Percentiles rank a stretch among this genome's conserved stretches.
phyloP scores from a whole-genome alignment of 2,888 invertebrate species.

The Cephonodes hylas region DNA sequence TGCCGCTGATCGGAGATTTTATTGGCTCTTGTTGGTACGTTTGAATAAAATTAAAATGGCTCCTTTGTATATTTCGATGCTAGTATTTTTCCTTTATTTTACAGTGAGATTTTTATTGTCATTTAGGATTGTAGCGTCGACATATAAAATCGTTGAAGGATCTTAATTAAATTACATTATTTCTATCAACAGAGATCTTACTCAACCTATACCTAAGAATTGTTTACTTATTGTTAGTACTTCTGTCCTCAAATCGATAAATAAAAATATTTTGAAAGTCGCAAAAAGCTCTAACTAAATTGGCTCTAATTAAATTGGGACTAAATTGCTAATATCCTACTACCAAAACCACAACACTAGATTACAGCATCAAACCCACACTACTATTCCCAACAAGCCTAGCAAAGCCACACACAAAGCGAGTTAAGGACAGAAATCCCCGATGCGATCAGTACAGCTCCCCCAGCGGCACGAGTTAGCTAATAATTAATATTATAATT shows the following conservation, averaged over 20 bases:
- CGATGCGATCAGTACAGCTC: conserved; percentile 41
- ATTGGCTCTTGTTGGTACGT: conserved; percentile 16
- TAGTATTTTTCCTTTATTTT: neutral
- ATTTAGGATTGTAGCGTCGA: neutral
- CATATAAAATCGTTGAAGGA: neutral
- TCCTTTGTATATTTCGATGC: neutral
- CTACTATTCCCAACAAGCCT: neutral
- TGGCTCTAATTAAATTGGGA: no score
- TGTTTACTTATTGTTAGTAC: no score
- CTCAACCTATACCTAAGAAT: no score
- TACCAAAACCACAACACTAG: no score
- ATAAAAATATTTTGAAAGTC: no score
- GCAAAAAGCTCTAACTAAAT: no score
- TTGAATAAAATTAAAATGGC: conserved; percentile 24
- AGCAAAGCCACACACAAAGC: neutral
- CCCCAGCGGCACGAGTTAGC: conserved; percentile 69
- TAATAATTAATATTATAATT: conserved; percentile 80
- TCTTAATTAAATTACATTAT: neutral
- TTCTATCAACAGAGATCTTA: no score
- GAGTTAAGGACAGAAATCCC: neutral
- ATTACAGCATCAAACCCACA: neutral
- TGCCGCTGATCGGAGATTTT: conserved; percentile 48
- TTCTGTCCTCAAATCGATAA: no score
- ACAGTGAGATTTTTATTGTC: neutral
- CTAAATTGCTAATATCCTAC: no score